Conservation (phyloP, 1,140 invertebrate genomes). For the Drosophila sp. region DNA sequence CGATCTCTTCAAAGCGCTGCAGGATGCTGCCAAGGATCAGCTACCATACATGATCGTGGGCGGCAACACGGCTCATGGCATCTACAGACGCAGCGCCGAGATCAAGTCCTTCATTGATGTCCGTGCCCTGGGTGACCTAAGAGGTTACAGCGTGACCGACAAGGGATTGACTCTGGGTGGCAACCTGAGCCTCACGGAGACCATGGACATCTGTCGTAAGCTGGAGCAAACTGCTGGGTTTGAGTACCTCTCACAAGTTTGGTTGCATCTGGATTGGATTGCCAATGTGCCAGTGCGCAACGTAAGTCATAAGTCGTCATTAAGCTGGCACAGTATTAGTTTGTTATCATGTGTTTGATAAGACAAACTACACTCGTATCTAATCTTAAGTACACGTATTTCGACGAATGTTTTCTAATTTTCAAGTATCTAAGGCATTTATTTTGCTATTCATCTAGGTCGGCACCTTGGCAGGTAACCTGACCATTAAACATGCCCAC, state of each 20-base stretch:
- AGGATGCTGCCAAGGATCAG: conserved; percentile 82
- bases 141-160: conserved; percentile 62
- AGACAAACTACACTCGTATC: conserved; percentile 1
- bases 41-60: conserved; percentile 86
- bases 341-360: conserved; percentile 40
- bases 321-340: not conserved
- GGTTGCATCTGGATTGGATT: conserved; percentile 88
- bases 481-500: conserved; percentile 90
- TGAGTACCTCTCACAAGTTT: conserved; percentile 85
- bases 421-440: conserved; percentile 17
- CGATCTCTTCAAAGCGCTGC: conserved; percentile 87
- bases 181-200: conserved; percentile 87
- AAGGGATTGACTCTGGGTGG: conserved; percentile 87
- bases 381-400: conserved; percentile 30
- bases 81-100: conserved; percentile 86
- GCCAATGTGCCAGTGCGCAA: conserved; percentile 91
- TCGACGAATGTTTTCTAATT: not conserved
- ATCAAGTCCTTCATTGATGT: conserved; percentile 90
- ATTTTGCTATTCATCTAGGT: conserved; percentile 74
- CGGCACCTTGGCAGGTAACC: conserved; percentile 91
- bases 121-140: conserved; percentile 88
- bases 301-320: conserved; percentile 79
- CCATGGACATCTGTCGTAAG: conserved; percentile 87
- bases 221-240: conserved; percentile 85
- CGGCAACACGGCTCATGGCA: conserved; percentile 87